Evolutionary conservation across 2,797 vertebrate genomes (phyloP).

Genomic region (Sebastes minor): DNA sequence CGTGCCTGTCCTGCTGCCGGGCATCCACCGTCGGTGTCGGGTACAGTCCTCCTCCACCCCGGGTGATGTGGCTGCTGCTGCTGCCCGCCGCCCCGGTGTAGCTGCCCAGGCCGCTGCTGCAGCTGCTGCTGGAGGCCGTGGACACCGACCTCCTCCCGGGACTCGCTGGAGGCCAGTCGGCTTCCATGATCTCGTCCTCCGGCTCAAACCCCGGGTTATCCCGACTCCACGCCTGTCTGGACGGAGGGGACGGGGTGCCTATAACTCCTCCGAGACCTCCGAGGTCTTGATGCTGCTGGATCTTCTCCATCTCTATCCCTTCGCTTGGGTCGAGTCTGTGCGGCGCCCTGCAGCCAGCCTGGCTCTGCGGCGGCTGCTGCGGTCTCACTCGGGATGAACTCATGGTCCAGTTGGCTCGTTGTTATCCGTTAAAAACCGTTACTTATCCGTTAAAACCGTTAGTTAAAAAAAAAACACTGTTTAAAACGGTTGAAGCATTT

Average conservation of each 20-base stretch:
- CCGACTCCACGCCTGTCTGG: conserved; percentile 94
- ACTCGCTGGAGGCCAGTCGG: conserved; percentile 91
- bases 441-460: too few relatives aligned
- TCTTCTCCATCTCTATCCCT: conserved; percentile 86
- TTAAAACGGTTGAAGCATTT: background rate
- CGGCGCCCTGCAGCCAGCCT: conserved; percentile 49
- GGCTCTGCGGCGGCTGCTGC: conserved; percentile 68
- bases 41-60: conserved; percentile 80
- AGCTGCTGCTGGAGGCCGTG: conserved; percentile 80
- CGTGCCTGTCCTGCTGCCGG: conserved; percentile 67
- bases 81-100: conserved; percentile 66
- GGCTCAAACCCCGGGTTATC: conserved; percentile 95
- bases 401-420: conserved; percentile 53
- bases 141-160: conserved; percentile 82
- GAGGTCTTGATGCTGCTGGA: conserved; percentile 82
- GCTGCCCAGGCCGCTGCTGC: conserved; percentile 79
- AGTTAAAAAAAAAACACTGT: too few relatives aligned
- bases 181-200: conserved; percentile 91
- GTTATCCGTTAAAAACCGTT: too few relatives aligned
- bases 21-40: conserved; percentile 72
- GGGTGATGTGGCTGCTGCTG: conserved; percentile 74
- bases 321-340: conserved; percentile 67
- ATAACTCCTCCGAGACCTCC: conserved; percentile 71
- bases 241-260: conserved; percentile 86
- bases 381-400: conserved; percentile 79